Conservation (phyloP, 2,888 invertebrate species). For the Synergus japonicus region DNA sequence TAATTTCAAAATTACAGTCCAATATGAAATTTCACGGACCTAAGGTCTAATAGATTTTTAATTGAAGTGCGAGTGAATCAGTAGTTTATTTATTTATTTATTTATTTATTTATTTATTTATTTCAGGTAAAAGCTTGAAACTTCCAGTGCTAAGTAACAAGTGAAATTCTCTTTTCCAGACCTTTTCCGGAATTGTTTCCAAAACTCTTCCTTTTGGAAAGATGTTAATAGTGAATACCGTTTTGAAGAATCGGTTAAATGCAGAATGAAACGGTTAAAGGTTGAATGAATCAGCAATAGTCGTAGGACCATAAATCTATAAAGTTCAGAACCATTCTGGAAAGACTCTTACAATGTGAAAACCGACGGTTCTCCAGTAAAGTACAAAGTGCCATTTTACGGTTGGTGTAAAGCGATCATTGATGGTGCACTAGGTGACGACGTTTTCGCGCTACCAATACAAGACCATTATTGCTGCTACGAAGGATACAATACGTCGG, state of each 20-base stretch:
- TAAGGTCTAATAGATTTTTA: conserved; percentile 27
- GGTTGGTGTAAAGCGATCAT: conserved; percentile 72
- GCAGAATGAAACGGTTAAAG: too few species aligned
- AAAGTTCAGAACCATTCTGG: conserved; percentile 21
- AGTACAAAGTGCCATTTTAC: conserved; percentile 68
- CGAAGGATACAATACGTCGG: conserved; percentile 52
- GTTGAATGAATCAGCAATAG: background rate
- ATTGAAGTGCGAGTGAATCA: conserved; percentile 27
- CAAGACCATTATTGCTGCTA: conserved; percentile 51
- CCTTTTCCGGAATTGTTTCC: background rate
- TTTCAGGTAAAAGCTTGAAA: background rate
- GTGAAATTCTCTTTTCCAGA: background rate
- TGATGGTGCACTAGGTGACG: conserved; percentile 69
- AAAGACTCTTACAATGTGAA: conserved; percentile 48
- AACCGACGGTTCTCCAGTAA: conserved; percentile 36
- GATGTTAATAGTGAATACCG: background rate
- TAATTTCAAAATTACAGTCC: background rate
- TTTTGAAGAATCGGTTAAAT: background rate
- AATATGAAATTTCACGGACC: conserved; percentile 16
- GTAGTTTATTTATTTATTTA: background rate
- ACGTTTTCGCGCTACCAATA: conserved; percentile 72
- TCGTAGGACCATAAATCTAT: conserved; percentile 28
- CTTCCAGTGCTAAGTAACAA: background rate
- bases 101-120: too few species aligned
- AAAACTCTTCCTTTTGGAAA: conserved; percentile 6